Evolutionary conservation across 2,113 vertebrate species (phyloP).

Genomic region (Datnioides undecimradiatus): DNA sequence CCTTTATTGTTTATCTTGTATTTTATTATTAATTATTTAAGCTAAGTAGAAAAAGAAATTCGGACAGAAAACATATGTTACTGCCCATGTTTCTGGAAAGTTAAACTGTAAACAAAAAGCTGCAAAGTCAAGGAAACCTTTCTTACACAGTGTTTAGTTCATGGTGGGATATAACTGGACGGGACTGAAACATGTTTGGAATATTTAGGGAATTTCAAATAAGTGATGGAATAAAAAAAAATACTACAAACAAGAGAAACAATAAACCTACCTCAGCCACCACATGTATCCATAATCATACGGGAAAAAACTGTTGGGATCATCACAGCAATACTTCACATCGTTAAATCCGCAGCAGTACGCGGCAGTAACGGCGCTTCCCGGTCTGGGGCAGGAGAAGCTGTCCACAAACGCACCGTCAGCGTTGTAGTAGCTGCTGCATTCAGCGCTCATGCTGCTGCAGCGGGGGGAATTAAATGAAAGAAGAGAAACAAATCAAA

Average conservation of each 20-base stretch:
- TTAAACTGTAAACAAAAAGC: background rate
- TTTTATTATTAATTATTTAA: too few relatives aligned
- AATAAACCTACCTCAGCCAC: constrained; percentile 90
- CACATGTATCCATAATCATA: constrained; percentile 95
- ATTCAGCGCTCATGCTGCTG: constrained; percentile 86
- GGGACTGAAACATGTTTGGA: too few relatives aligned
- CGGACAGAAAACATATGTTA: background rate
- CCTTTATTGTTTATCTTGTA: too few relatives aligned
- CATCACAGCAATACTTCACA: constrained; percentile 94
- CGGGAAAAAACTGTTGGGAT: constrained; percentile 93
- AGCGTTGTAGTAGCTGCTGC: constrained; percentile 88
- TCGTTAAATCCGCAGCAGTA: constrained; percentile 96
- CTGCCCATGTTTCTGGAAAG: background rate
- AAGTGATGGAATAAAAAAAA: background rate
- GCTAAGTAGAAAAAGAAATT: too few relatives aligned
- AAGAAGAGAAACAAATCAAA: accelerated
- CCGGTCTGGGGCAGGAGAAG: constrained; percentile 89
- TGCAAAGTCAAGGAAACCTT: background rate
- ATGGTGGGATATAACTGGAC: background rate
- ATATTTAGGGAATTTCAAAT: too few relatives aligned
- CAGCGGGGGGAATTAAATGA: accelerated
- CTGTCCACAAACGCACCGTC: constrained; percentile 84
- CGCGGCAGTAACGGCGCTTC: constrained; percentile 82
- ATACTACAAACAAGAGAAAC: too few relatives aligned
- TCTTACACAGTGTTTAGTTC: background rate